These are phyloP conservation scores for Solea solea DNA, from an alignment of 2,113 vertebrate genomes.

Conservation along the genomic window DNA sequence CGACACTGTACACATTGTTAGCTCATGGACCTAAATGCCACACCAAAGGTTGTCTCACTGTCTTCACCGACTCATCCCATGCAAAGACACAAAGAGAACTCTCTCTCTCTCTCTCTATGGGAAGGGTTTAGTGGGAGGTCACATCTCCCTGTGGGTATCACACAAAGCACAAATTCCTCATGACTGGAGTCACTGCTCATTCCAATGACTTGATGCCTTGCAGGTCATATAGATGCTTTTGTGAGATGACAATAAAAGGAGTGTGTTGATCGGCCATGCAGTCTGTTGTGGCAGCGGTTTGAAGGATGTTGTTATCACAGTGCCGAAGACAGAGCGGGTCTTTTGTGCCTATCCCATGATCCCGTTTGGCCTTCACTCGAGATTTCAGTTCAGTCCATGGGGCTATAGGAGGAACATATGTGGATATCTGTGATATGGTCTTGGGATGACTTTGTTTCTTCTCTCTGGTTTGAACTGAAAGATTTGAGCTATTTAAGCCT, in stretches of 20 bases:
- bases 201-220: conserved; percentile 59
- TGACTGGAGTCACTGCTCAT: conserved; percentile 66
- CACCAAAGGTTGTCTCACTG: conserved; percentile 41
- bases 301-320: conserved; percentile 66
- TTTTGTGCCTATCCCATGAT: conserved; percentile 64
- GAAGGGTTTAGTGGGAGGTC: conserved; percentile 68
- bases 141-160: conserved; percentile 69
- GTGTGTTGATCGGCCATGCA: conserved; percentile 62
- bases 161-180: conserved; percentile 69
- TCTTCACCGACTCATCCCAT: conserved; percentile 59
- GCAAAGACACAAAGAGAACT: conserved; percentile 60
- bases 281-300: conserved; percentile 35
- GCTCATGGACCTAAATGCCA: conserved; percentile 68
- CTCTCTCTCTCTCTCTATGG: conserved; percentile 53
- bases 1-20: conserved; percentile 63
- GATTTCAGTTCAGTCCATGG: conserved; percentile 48
- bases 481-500: background rate
- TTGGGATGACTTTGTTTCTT: background rate
- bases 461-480: background rate
- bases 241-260: conserved; percentile 69
- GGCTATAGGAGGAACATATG: conserved; percentile 25
- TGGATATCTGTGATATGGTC: background rate
- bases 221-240: conserved; percentile 77
- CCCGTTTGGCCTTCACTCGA: conserved; percentile 43
- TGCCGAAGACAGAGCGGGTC: conserved; percentile 37